Percentiles rank a stretch among this genome's conserved stretches.
These are phyloP conservation scores for Teleiodes luculella DNA, from an alignment of 2,888 invertebrate species.

Conservation along the genomic window DNA sequence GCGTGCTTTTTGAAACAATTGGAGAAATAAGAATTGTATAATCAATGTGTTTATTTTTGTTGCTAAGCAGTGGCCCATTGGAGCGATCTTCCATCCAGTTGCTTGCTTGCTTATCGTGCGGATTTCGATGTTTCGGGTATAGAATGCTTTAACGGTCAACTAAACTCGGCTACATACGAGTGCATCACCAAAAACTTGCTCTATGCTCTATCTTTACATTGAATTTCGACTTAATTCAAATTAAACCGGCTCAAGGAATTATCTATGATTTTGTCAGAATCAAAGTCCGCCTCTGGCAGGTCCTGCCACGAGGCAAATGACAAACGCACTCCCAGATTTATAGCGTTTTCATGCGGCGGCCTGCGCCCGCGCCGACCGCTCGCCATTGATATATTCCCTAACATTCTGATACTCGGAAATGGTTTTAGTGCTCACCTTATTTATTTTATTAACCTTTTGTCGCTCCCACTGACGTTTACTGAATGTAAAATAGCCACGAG, in stretches of 20 bases:
- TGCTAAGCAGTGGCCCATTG: no score
- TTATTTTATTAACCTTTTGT: slow-evolving; percentile 36
- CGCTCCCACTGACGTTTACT: slow-evolving; percentile 25
- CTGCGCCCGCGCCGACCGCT: slow-evolving; percentile 33
- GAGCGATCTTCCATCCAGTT: no score
- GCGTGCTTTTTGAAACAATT: no score
- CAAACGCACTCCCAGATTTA: slow-evolving; percentile 43
- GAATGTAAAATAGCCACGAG: not conserved
- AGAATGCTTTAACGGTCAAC: no score
- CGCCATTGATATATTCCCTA: slow-evolving; percentile 49
- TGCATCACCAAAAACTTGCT: no score
- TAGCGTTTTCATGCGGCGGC: slow-evolving; percentile 39
- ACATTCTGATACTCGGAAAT: slow-evolving; percentile 48
- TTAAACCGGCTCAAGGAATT: not conserved
- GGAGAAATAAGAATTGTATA: no score
- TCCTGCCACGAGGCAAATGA: slow-evolving; percentile 7
- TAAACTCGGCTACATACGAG: no score
- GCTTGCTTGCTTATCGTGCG: no score
- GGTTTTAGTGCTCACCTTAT: slow-evolving; percentile 46
- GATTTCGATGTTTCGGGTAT: no score
- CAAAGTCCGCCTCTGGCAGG: not conserved
- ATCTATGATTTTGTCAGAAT: not conserved
- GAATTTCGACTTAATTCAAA: no score
- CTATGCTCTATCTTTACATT: no score
- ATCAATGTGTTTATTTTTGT: no score